Conservation (phyloP, 2,888 invertebrate genomes). For the Drosophila cognata region DNA sequence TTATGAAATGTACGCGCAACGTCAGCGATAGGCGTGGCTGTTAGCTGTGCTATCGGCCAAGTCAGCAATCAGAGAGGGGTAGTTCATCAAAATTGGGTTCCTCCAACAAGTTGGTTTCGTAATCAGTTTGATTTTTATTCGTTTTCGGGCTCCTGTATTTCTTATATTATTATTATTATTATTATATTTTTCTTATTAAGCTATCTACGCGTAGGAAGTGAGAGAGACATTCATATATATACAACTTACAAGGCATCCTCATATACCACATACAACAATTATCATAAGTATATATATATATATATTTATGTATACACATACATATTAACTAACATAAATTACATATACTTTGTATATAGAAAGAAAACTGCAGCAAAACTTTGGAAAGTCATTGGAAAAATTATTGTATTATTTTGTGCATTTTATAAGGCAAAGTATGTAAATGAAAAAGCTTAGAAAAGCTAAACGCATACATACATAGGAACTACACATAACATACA, state of each 20-base stretch:
- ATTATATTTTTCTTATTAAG: conserved; percentile 32
- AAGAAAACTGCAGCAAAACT: conserved; percentile 52
- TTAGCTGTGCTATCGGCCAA: conserved; percentile 50
- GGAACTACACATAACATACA: conserved; percentile 34
- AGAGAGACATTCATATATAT: conserved; percentile 39
- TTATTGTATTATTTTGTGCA: conserved; percentile 75
- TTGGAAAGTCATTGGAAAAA: conserved; percentile 48
- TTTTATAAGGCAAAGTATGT: conserved; percentile 66
- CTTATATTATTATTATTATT: conserved; percentile 19
- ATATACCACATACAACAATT: conserved; percentile 41
- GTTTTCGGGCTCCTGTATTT: conserved; percentile 30
- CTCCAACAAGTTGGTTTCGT: conserved; percentile 25
- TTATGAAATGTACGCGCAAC: conserved; percentile 70
- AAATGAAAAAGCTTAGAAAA: conserved; percentile 37
- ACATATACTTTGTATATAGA: conserved; percentile 65
- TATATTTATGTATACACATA: conserved; percentile 39
- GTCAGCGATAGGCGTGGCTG: conserved; percentile 26
- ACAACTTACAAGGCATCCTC: conserved; percentile 53
- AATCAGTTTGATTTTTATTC: conserved; percentile 23
- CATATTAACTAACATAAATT: conserved; percentile 35
- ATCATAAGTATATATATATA: conserved; percentile 49
- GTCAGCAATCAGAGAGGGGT: conserved; percentile 6
- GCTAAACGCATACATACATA: conserved; percentile 17
- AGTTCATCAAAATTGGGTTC: conserved; percentile 25
- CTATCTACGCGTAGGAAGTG: conserved; percentile 28